Conservation (phyloP, 2,888 invertebrate genomes). For the Nemoura dubitans region DNA sequence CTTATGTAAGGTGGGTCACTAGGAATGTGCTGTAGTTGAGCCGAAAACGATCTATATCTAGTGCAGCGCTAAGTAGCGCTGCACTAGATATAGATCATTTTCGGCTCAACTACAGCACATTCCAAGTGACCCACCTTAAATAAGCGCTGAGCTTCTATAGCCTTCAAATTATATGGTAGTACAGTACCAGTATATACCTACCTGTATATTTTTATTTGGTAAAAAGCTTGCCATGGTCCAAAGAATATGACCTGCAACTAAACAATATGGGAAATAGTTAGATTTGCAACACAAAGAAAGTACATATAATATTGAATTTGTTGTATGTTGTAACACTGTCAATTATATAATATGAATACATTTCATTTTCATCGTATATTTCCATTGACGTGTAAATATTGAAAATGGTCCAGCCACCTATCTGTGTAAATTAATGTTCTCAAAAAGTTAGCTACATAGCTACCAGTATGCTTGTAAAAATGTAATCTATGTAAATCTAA, state of each 20-base stretch:
- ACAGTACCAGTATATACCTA: no score
- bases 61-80: no score
- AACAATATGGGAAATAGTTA: neutral
- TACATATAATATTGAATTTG: neutral
- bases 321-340: neutral
- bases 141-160: no score
- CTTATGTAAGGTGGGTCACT: no score
- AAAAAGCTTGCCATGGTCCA: neutral
- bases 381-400: neutral
- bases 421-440: neutral
- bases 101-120: no score
- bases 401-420: neutral
- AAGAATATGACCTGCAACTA: no score
- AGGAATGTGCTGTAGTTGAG: no score
- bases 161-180: no score
- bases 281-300: neutral
- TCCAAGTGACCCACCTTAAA: no score
- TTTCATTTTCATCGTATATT: neutral
- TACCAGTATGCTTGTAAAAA: neutral
- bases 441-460: neutral
- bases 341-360: neutral
- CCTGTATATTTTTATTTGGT: no score
- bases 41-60: no score
- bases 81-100: no score
- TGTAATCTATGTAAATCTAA: slow-evolving; percentile 7